phyloP scores from a whole-genome alignment of 2,797 vertebrate genomes.

The Dermochelys coriacea region DNA sequence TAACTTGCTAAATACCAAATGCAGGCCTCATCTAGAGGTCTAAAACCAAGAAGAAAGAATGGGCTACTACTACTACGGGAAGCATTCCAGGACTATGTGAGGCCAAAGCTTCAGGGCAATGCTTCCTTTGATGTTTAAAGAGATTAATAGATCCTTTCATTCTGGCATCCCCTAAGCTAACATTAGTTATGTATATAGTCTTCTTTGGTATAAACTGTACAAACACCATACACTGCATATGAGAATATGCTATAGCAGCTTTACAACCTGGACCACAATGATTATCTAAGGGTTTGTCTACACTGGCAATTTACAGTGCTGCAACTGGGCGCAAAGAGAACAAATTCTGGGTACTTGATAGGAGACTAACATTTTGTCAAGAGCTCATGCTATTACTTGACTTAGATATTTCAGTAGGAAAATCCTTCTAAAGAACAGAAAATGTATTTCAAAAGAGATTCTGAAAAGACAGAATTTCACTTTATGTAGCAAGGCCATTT shows the following conservation, averaged over 20 bases:
- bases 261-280: slow-evolving; percentile 55
- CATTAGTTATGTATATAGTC: slow-evolving; percentile 58
- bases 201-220: slow-evolving; percentile 51
- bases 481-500: not conserved
- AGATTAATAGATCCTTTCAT: slow-evolving; percentile 72
- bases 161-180: slow-evolving; percentile 53
- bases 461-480: not conserved
- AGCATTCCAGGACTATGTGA: slow-evolving; percentile 35
- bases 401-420: not conserved
- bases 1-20: slow-evolving; percentile 74
- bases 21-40: slow-evolving; percentile 28
- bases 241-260: slow-evolving; percentile 57
- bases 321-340: slow-evolving; percentile 22
- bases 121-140: slow-evolving; percentile 64
- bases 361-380: not conserved
- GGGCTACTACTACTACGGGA: slow-evolving; percentile 31
- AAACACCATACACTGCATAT: slow-evolving; percentile 12
- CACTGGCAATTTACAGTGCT: too few relatives aligned
- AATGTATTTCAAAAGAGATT: not conserved
- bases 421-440: not conserved
- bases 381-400: not conserved
- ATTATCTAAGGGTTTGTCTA: slow-evolving; percentile 39
- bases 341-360: not conserved
- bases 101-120: slow-evolving; percentile 35
- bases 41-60: slow-evolving; percentile 47